Base-by-base conservation (phyloP, 2,797 vertebrate genomes). In the Myotis vivesi region DNA sequence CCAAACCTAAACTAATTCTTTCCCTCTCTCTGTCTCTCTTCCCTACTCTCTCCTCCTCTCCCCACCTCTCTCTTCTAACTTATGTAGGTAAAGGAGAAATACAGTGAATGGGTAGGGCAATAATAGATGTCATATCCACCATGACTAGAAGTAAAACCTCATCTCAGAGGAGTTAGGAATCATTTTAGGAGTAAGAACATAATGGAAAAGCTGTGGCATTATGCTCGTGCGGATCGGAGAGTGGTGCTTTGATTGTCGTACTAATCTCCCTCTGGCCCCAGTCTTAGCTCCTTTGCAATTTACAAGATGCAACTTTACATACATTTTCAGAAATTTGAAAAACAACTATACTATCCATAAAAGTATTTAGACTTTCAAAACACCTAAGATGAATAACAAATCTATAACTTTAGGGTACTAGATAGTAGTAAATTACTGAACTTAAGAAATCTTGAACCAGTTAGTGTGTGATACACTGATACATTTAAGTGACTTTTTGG, bases 271-370 rank as follows among this genome's bases (percentile, higher is more conserved):
- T 25, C 0, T 19, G 36, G 62, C 49, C 75, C 23, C 11, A 11
- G 36, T 33, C 38, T 38, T 81, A 41, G 28, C 75, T 6, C 5
- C 8, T 57, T 64, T 66, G 22, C 3, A 20, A 1, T 36, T 57
- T 20, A 33, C 3, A 69, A 85, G 76, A 44, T 87, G n/a, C 23
- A 64, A 36, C n/a, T 91, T 87, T 17, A 4, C 36, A 53, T 57
- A 57, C 55, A 75, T 57, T n/a, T 91, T 95, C 22, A 73, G 80
- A 96, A 62, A 57, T 80, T 73, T 57, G 69, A 51, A 82, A 82
- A 83, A 59, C 64, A 73, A 68, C 51, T 72, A 0, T 86, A 13
- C 25, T 55, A 62, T 72, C 46, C 44, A 22, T 44, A 64, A 76
- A 30, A 49, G 25, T 84, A 62, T 80, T n/a, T 73, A 81, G 68